Conservation (phyloP, 2,888 invertebrate species). For the Melipona beecheii region DNA sequence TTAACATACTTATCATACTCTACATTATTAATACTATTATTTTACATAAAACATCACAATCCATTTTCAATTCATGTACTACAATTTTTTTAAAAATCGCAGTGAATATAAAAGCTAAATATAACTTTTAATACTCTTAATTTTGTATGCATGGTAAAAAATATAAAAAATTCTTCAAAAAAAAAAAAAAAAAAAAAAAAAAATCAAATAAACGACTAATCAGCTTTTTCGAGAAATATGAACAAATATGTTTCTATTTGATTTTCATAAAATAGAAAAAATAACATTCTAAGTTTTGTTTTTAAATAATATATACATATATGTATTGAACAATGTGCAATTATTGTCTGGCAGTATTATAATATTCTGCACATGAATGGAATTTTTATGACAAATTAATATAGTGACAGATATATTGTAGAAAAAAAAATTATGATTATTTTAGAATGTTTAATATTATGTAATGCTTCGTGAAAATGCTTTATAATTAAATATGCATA, state of each 20-base stretch:
- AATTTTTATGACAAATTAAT: slow-evolving; percentile 35
- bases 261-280: slow-evolving; percentile 6
- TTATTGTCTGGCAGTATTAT: slow-evolving; percentile 73
- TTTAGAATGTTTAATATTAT: slow-evolving; percentile 15
- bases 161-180: not conserved
- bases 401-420: slow-evolving; percentile 15
- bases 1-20: slow-evolving; percentile 42
- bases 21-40: slow-evolving; percentile 22
- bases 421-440: slow-evolving; percentile 21
- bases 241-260: slow-evolving; percentile 2
- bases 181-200: not conserved
- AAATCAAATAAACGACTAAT: slow-evolving; percentile 12
- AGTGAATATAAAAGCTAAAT: slow-evolving; percentile 48
- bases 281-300: slow-evolving; percentile 17
- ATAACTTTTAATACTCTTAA: slow-evolving; percentile 23
- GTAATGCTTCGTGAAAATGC: slow-evolving; percentile 33
- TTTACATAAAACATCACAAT: slow-evolving; percentile 42
- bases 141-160: slow-evolving; percentile 34
- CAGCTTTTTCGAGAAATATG: not conserved
- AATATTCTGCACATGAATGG: slow-evolving; percentile 40
- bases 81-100: slow-evolving; percentile 38
- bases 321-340: slow-evolving; percentile 36
- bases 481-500: slow-evolving; percentile 42
- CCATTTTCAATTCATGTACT: slow-evolving; percentile 35
- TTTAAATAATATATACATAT: slow-evolving; percentile 31